A percentile compares a stretch with the other conserved stretches of the same genome.
These are phyloP conservation scores for Chelonus formosanus DNA, from an alignment of 2,888 invertebrate genomes.

Conservation along the genomic window DNA sequence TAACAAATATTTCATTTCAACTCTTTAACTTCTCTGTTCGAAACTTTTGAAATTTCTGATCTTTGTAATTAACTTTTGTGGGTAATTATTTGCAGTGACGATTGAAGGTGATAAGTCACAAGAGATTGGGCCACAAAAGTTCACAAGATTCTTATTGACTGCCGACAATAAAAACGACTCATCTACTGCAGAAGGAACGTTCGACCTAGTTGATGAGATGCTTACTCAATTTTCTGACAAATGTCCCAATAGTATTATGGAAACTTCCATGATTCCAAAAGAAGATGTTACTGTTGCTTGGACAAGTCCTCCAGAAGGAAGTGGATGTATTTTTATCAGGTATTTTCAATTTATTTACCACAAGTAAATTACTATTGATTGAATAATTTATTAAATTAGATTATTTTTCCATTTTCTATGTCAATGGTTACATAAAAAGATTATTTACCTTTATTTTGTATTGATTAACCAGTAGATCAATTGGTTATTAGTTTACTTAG, in stretches of 20 bases:
- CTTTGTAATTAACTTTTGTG: no score
- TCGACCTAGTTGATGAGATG: constrained; percentile 66
- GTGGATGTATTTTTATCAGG: constrained; percentile 88
- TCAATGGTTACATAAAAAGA: no score
- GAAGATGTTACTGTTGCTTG: constrained; percentile 88
- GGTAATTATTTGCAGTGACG: constrained; percentile 67
- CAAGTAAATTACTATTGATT: no score
- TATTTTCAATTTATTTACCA: constrained; percentile 50
- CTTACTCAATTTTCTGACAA: constrained; percentile 78
- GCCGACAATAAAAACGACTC: constrained; percentile 73
- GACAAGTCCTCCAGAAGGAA: constrained; percentile 86
- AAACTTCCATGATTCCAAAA: constrained; percentile 81
- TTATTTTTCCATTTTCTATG: no score
- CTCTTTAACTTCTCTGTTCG: no score
- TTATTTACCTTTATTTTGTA: no score
- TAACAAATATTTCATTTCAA: no score
- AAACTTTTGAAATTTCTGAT: no score
- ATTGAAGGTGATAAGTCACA: constrained; percentile 70
- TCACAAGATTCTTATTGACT: constrained; percentile 81
- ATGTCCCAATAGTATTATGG: constrained; percentile 85
- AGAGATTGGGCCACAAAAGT: constrained; percentile 73
- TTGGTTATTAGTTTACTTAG: no score
- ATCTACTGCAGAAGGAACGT: constrained; percentile 56
- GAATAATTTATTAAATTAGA: no score
- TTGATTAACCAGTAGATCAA: no score